Percentiles rank a stretch among this genome's conserved stretches.
phyloP scores from a whole-genome alignment of 2,888 invertebrate genomes.

The Sturmia bella region DNA sequence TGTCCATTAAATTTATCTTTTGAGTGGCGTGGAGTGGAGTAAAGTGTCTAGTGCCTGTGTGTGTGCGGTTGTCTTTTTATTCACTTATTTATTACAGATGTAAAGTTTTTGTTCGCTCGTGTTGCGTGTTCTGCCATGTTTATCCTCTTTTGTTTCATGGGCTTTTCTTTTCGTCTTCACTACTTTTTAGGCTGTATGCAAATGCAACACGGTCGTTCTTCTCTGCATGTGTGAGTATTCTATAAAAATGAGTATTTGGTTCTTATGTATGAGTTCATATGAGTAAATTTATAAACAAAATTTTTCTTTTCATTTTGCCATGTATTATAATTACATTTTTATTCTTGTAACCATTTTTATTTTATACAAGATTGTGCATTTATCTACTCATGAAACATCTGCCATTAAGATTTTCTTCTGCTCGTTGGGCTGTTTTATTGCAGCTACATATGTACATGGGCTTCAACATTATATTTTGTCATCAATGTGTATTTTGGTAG shows the following conservation, averaged over 20 bases:
- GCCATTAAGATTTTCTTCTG: slow-evolving; percentile 24
- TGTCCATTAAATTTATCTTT: background rate
- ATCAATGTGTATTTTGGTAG: background rate
- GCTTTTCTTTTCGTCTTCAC: slow-evolving; percentile 1
- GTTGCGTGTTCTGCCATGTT: slow-evolving; percentile 12
- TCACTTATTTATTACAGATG: slow-evolving; percentile 28
- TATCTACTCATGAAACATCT: background rate
- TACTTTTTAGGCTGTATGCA: slow-evolving; percentile 9
- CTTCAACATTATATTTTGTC: slow-evolving; percentile 12
- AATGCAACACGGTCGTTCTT: too few relatives aligned
- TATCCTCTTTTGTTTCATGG: slow-evolving; percentile 1
- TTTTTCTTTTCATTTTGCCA: slow-evolving; percentile 16
- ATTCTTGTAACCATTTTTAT: slow-evolving; percentile 18
- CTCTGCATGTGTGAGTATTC: background rate
- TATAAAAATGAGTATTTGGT: slow-evolving; percentile 11
- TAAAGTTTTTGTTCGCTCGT: slow-evolving; percentile 6
- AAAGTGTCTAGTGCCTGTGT: background rate
- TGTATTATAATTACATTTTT: slow-evolving; percentile 17
- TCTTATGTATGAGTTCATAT: background rate
- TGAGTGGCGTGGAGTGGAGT: too few relatives aligned
- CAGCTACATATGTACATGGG: background rate
- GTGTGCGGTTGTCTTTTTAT: background rate
- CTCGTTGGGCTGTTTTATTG: slow-evolving; percentile 60
- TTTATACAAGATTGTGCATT: slow-evolving; percentile 31
- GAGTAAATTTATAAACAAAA: background rate